A percentile compares a stretch with the other conserved stretches of the same genome.
Conservation (phyloP, 2,888 invertebrate species). For the Dyspetes luteomarginatus region DNA sequence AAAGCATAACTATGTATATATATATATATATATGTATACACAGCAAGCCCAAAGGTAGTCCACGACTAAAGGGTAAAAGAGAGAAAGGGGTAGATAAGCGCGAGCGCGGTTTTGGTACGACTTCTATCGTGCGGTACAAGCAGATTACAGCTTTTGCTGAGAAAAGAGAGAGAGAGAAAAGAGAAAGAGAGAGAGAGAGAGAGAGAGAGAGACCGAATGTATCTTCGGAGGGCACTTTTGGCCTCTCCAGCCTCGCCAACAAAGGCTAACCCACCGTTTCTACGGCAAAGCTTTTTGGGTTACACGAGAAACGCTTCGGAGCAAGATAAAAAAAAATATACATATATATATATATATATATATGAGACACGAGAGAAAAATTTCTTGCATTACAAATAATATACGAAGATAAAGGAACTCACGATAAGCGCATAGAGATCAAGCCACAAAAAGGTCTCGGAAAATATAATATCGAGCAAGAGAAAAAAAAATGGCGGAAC, state of each 20-base stretch:
- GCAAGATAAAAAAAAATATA: slow-evolving; percentile 21
- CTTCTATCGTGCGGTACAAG: slow-evolving; percentile 53
- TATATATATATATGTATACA: too few relatives aligned
- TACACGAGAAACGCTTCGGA: slow-evolving; percentile 31
- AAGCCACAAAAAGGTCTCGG: background rate
- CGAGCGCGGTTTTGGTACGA: slow-evolving; percentile 44
- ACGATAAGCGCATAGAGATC: slow-evolving; percentile 25
- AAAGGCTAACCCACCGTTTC: slow-evolving; percentile 46
- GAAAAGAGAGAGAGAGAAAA: background rate
- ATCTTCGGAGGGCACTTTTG: slow-evolving; percentile 63
- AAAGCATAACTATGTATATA: too few relatives aligned
- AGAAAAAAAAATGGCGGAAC: background rate
- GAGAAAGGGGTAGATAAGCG: slow-evolving; percentile 62
- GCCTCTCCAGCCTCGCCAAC: slow-evolving; percentile 43
- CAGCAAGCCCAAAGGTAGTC: slow-evolving; percentile 8
- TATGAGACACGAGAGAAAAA: slow-evolving; percentile 8
- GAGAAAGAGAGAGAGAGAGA: background rate
- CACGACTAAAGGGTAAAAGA: slow-evolving; percentile 38
- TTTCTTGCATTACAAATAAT: slow-evolving; percentile 13
- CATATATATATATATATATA: slow-evolving; percentile 9
- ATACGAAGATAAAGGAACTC: slow-evolving; percentile 36
- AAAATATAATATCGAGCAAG: background rate
- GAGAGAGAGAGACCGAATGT: slow-evolving; percentile 52
- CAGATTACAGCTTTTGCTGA: slow-evolving; percentile 46
- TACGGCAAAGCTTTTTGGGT: slow-evolving; percentile 32